These are phyloP conservation scores for Spondyliosoma cantharus DNA, from an alignment of 2,797 vertebrate genomes.

Conservation along the genomic window DNA sequence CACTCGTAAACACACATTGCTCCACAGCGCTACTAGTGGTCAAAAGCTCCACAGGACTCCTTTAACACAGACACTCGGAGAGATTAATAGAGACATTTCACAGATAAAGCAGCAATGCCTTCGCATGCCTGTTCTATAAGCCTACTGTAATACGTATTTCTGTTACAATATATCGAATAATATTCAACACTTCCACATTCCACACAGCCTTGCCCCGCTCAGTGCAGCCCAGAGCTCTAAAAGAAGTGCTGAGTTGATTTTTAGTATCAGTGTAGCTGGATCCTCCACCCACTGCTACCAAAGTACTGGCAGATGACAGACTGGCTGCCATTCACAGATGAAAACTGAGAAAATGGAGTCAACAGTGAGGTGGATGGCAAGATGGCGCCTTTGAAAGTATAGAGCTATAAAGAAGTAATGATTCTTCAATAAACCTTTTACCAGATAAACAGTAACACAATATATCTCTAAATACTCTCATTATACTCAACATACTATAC, in stretches of 20 bases:
- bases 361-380: constrained; percentile 44
- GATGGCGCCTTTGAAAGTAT: constrained; percentile 62
- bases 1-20: neutral
- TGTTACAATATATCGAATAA: constrained; percentile 34
- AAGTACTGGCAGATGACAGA: constrained; percentile 43
- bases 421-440: constrained; percentile 58
- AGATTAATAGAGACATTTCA: constrained; percentile 27
- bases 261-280: constrained; percentile 57
- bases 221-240: constrained; percentile 63
- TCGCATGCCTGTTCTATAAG: constrained; percentile 55
- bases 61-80: constrained; percentile 29
- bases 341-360: constrained; percentile 40
- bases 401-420: constrained; percentile 46
- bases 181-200: constrained; percentile 34
- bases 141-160: constrained; percentile 26
- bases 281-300: constrained; percentile 38
- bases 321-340: constrained; percentile 45
- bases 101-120: constrained; percentile 38
- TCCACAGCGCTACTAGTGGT: neutral
- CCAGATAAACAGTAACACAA: constrained; percentile 57
- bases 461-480: constrained; percentile 58
- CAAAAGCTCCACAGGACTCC: constrained; percentile 33
- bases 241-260: constrained; percentile 29
- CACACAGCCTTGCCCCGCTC: constrained; percentile 46
- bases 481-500: constrained; percentile 49